Base-by-base conservation (phyloP, 2,888 invertebrate genomes). In the Exephanes ischioxanthus region DNA sequence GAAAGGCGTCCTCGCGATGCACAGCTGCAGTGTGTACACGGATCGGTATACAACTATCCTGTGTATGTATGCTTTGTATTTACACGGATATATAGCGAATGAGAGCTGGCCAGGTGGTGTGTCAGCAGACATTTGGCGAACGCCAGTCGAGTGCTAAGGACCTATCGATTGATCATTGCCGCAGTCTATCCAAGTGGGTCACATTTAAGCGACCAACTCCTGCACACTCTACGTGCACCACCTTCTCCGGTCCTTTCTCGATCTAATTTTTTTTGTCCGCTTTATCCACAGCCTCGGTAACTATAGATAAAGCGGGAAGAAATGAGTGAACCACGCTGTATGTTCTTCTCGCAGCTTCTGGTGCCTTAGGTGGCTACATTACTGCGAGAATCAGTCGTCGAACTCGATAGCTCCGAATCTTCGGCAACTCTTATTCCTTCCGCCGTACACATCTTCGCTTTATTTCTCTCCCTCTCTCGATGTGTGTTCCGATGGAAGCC, bases 81-180 rank as follows among this genome's bases (percentile, higher is more conserved):
- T 75, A 70, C 70, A 75, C 61, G 30, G 73, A 41, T 16, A 73
- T 75, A 75, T 58, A 41, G 30, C 70, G 51, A 61, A n/a, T 48
- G 68, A 77, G 58, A 53, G 19, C n/a, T 61, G 16, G 72, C 63
- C 72, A 80, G 86, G 78, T 76, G 76, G 41, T 80, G 78, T 82
- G 76, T 80, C 67, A 78, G 84, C 30, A 80, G 53, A 83, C 76
- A 80, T 77, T 80, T 48, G 75, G 53, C 58, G 83, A 61, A 87
- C 66, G 82, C 80, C 45, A 76, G 78, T 70, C 83, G 89, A 89
- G 88, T 89, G 86, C 80, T 89, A 88, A 89, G 85, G 84, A 89
- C 87, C 88, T 89, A 89, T 91, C 89, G 90, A 91, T 90, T 89
- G 87, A 89, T 89, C 86, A 89, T 87, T 88, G 87, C 87, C 88